Conservation (phyloP, 1,140 invertebrate species). For the Eupeodes corollae region DNA sequence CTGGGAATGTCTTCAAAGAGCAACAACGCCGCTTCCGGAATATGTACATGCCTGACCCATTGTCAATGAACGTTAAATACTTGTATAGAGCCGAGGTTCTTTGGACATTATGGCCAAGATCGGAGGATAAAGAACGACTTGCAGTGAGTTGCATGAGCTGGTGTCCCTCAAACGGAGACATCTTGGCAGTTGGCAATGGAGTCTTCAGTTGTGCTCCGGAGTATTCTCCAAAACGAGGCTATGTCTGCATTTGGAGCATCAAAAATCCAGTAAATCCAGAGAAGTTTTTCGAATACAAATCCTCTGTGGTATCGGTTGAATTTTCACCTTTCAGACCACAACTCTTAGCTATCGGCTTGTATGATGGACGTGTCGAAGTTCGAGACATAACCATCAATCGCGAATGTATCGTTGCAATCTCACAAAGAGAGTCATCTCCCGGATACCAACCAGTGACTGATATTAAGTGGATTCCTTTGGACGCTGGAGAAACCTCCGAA, state of each 20-base stretch:
- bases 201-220: slow-evolving; percentile 38
- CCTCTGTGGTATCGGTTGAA: slow-evolving; percentile 58
- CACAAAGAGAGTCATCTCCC: slow-evolving; percentile 42
- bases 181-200: slow-evolving; percentile 61
- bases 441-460: slow-evolving; percentile 56
- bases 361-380: slow-evolving; percentile 63
- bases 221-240: slow-evolving; percentile 17
- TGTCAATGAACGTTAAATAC: slow-evolving; percentile 47
- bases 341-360: slow-evolving; percentile 64
- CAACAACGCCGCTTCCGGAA: slow-evolving; percentile 56
- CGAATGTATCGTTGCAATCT: slow-evolving; percentile 42
- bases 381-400: slow-evolving; percentile 50
- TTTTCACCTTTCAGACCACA: slow-evolving; percentile 60
- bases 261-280: slow-evolving; percentile 81
- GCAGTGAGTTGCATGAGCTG: slow-evolving; percentile 49
- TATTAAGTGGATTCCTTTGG: slow-evolving; percentile 42
- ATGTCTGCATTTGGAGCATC: slow-evolving; percentile 64
- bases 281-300: slow-evolving; percentile 52
- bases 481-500: slow-evolving; percentile 32
- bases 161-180: slow-evolving; percentile 50
- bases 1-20: slow-evolving; percentile 49
- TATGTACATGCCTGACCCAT: slow-evolving; percentile 45
- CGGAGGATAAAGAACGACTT: slow-evolving; percentile 20
- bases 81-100: slow-evolving; percentile 50
- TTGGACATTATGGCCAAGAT: slow-evolving; percentile 44